Conservation (phyloP, 2,113 vertebrate genomes). For the Gracilinanus agilis region DNA sequence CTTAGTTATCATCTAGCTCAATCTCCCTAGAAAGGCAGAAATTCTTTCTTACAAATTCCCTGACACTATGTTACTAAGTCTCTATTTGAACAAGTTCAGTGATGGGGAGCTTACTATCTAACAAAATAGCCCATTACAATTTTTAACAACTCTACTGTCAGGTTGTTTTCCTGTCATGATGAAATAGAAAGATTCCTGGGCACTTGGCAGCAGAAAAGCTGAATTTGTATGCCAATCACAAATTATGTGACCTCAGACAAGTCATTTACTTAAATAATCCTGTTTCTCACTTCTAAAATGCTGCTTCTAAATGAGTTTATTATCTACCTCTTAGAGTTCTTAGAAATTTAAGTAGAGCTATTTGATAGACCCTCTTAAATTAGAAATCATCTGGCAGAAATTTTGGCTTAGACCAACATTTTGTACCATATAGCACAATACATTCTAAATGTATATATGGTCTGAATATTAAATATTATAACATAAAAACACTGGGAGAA, state of each 20-base stretch:
- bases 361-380: background rate
- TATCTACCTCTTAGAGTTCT: background rate
- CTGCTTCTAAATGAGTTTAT: background rate
- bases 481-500: background rate
- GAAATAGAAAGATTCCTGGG: background rate
- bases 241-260: background rate
- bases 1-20: constrained; percentile 9
- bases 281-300: background rate
- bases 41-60: background rate
- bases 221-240: background rate
- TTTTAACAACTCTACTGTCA: constrained; percentile 45
- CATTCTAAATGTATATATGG: background rate
- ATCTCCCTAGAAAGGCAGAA: background rate
- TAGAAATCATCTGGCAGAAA: background rate
- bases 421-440: background rate
- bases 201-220: background rate
- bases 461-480: background rate
- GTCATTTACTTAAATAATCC: background rate
- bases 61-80: background rate
- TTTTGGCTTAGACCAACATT: background rate
- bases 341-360: background rate
- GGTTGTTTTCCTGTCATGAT: background rate
- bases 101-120: background rate
- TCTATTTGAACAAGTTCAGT: background rate
- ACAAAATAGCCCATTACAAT: background rate